Evolutionary conservation across 2,888 invertebrate genomes (phyloP).

Genomic region (Pseudoips prasinana): DNA sequence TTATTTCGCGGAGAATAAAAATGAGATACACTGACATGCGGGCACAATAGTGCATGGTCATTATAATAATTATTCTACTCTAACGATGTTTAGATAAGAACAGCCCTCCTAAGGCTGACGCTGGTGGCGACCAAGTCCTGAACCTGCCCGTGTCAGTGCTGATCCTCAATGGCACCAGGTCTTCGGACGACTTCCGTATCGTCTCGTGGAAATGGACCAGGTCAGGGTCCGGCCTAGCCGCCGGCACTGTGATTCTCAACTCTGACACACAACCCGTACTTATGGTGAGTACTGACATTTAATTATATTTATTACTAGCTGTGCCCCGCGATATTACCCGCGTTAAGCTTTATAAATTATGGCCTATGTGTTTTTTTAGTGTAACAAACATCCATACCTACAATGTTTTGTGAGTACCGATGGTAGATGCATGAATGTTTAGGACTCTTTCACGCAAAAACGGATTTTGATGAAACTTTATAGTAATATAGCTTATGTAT

Average conservation of each 20-base stretch:
- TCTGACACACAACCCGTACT: constrained; percentile 90
- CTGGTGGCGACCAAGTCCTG: constrained; percentile 91
- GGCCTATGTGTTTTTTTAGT: background rate
- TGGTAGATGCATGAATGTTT: too few relatives aligned
- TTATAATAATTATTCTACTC: too few relatives aligned
- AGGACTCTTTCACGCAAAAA: too few relatives aligned
- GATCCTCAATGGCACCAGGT: constrained; percentile 91
- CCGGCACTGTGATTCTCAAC: constrained; percentile 89
- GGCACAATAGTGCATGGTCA: too few relatives aligned
- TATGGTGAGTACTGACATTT: constrained; percentile 49
- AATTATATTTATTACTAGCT: too few relatives aligned
- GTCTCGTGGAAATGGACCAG: constrained; percentile 92
- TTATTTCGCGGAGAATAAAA: too few relatives aligned
- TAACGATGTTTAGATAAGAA: constrained; percentile 88
- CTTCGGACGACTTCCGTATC: constrained; percentile 93
- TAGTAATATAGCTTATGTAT: too few relatives aligned
- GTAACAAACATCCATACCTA: background rate
- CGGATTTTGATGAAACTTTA: too few relatives aligned
- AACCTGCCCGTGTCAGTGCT: constrained; percentile 89
- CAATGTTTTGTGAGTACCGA: too few relatives aligned
- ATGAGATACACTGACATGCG: too few relatives aligned
- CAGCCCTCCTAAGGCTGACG: constrained; percentile 93
- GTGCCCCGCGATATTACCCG: too few relatives aligned
- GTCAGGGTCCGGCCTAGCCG: constrained; percentile 89
- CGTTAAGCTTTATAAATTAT: too few relatives aligned